These are phyloP conservation scores for Oreochromis grahami DNA, from an alignment of 2,797 vertebrate species.

Conservation along the genomic window DNA sequence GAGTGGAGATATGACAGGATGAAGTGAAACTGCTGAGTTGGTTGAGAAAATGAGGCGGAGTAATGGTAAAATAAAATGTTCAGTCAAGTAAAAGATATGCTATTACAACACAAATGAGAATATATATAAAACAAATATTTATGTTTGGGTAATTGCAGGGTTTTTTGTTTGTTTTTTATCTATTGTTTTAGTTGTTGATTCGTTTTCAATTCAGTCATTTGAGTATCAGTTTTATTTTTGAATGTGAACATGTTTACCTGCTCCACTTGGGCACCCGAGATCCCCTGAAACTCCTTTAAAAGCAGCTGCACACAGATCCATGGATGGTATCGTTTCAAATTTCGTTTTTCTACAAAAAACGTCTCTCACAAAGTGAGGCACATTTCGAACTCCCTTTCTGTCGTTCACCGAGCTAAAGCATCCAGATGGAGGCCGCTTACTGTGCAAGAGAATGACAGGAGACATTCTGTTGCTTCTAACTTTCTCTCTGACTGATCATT, in stretches of 20 bases:
- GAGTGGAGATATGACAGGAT: accelerated
- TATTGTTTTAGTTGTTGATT: accelerated
- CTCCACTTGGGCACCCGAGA: not conserved
- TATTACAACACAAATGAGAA: not conserved
- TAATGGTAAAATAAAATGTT: not conserved
- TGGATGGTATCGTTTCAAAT: not conserved
- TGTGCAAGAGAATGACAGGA: not conserved
- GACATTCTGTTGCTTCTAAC: not conserved
- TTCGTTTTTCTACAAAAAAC: not conserved
- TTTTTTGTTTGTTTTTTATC: not conserved
- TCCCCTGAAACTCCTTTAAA: not conserved
- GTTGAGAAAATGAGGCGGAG: not conserved
- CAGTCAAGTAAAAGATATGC: not conserved
- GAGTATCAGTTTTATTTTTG: not conserved
- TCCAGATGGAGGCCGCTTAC: not conserved
- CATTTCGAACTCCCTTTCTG: not conserved
- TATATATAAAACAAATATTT: not conserved
- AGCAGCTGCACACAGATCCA: not conserved
- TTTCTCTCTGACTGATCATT: not conserved
- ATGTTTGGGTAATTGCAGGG: not conserved
- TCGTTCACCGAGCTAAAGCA: not conserved
- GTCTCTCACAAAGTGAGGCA: accelerated
- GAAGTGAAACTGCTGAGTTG: not conserved
- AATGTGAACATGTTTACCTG: not conserved
- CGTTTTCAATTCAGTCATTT: not conserved